A percentile compares a stretch with the other conserved stretches of the same genome.
These are phyloP conservation scores for Eufriesea mexicana DNA, from an alignment of 1,140 invertebrate species.

Conservation along the genomic window DNA sequence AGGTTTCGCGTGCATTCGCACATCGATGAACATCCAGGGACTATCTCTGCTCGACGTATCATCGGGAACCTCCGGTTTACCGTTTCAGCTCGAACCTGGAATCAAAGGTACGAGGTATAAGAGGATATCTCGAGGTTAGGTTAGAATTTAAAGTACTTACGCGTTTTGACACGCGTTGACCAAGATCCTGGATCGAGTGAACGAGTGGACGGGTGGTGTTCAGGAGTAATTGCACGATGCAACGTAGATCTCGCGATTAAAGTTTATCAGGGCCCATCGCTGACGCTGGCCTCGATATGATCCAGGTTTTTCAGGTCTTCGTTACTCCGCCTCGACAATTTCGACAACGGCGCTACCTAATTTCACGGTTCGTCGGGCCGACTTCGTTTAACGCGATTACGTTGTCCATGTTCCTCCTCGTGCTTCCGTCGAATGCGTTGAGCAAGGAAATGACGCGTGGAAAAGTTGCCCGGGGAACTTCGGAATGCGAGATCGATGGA, in stretches of 20 bases:
- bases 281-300: background rate
- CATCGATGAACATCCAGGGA: background rate
- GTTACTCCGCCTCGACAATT: background rate
- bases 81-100: no score
- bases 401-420: background rate
- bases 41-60: no score
- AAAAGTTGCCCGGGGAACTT: no score
- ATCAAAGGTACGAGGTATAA: no score
- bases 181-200: no score
- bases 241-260: background rate
- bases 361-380: conserved; percentile 29
- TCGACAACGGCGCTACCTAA: conserved; percentile 11
- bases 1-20: background rate
- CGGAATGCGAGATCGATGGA: background rate
- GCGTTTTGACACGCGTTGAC: background rate
- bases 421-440: background rate
- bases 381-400: background rate
- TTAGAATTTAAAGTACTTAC: no score
- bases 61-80: no score
- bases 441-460: background rate
- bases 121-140: no score
- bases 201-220: conserved; percentile 1
- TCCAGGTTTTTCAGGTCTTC: background rate
- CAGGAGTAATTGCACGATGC: background rate
- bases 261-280: background rate